Evolutionary conservation across 1,140 invertebrate species (phyloP).

Genomic region (Eciton burchellii): DNA sequence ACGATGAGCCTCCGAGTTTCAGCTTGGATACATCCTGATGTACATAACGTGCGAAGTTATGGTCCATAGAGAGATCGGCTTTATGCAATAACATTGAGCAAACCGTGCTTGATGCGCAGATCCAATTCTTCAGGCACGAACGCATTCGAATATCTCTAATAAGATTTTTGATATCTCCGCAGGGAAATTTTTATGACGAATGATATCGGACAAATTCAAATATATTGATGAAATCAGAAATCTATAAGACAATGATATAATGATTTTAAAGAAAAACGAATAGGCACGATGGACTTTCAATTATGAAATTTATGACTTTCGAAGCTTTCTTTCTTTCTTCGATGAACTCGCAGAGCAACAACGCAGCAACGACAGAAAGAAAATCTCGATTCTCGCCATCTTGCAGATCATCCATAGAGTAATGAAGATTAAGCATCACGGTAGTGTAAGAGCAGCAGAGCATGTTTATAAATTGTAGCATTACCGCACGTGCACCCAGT

Average conservation of each 20-base stretch:
- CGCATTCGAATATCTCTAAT: background rate
- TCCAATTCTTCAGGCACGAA: background rate
- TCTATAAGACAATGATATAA: background rate
- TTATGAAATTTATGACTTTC: background rate
- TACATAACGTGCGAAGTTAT: constrained; percentile 40
- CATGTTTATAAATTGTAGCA: constrained; percentile 46
- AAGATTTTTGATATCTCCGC: background rate
- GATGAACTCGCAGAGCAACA: background rate
- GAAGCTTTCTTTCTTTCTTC: background rate
- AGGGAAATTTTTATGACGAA: background rate
- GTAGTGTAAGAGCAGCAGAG: background rate
- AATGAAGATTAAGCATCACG: constrained; percentile 44
- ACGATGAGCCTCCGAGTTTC: constrained; percentile 33
- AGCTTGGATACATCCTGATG: constrained; percentile 34
- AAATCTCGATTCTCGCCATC: background rate
- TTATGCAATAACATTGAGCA: constrained; percentile 12
- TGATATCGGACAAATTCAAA: background rate
- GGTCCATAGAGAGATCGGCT: constrained; percentile 14
- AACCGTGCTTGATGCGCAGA: constrained; percentile 7
- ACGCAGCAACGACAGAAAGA: background rate
- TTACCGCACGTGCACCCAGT: constrained; percentile 4
- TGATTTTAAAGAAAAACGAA: background rate
- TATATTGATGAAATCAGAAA: constrained; percentile 5
- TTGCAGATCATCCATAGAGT: constrained; percentile 29
- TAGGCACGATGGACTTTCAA: background rate